These are phyloP conservation scores for Scylla paramamosain DNA, from an alignment of 1,140 invertebrate species.

Conservation along the genomic window DNA sequence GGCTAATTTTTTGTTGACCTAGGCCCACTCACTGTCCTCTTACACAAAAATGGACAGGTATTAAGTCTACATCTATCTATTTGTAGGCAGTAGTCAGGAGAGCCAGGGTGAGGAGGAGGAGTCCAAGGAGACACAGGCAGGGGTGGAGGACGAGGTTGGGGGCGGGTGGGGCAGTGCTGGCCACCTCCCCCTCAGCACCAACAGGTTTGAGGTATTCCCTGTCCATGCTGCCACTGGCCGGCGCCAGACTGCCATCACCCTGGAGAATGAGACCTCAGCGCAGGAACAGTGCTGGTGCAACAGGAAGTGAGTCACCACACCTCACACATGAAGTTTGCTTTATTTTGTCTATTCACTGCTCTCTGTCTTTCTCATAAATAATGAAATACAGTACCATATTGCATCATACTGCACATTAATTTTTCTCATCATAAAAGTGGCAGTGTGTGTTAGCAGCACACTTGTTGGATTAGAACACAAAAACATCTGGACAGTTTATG, in stretches of 20 bases:
- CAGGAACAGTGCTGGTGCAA: constrained; percentile 57
- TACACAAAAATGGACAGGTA: too few relatives aligned
- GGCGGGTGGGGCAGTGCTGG: background rate
- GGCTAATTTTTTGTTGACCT: too few relatives aligned
- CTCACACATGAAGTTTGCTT: background rate
- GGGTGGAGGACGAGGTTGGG: background rate
- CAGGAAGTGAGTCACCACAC: constrained; percentile 13
- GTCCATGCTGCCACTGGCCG: background rate
- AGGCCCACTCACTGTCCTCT: too few relatives aligned
- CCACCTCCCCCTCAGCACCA: background rate
- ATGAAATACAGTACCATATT: background rate
- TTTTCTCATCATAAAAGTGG: too few relatives aligned
- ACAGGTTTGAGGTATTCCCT: constrained; percentile 33
- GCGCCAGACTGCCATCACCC: background rate
- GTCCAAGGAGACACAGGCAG: background rate
- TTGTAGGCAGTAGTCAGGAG: background rate
- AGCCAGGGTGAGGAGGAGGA: background rate
- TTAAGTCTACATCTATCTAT: too few relatives aligned
- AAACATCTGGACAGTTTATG: too few relatives aligned
- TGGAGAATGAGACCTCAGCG: constrained; percentile 55
- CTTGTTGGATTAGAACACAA: too few relatives aligned
- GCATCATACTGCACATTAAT: too few relatives aligned
- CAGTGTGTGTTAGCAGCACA: too few relatives aligned
- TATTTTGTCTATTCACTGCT: too few relatives aligned
- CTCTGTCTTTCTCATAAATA: background rate